Conservation (phyloP, 1,140 invertebrate species). For the Orchesella cincta region DNA sequence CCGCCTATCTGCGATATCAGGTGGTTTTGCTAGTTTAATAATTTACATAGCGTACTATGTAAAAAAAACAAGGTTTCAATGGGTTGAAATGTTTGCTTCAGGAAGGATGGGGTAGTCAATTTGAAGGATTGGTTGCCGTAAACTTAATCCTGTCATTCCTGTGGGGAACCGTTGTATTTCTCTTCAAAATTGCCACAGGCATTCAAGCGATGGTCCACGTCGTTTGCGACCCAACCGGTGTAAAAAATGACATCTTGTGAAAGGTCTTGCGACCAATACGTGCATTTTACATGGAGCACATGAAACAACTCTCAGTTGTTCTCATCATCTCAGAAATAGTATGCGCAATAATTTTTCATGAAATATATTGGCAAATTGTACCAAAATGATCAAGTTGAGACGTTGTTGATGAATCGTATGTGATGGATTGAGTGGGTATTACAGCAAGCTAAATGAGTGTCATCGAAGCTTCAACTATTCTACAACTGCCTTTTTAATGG, state of each 20-base stretch:
- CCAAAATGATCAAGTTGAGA: not conserved
- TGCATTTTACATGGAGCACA: constrained; percentile 10
- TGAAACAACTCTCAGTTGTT: constrained; percentile 20
- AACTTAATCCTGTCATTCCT: constrained; percentile 17
- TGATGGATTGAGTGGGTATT: not conserved
- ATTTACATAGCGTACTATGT: no score
- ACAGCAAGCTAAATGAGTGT: no score
- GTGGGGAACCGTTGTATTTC: not conserved
- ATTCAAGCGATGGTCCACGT: not conserved
- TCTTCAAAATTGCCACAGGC: constrained; percentile 2
- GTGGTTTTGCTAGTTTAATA: no score
- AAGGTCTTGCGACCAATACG: not conserved
- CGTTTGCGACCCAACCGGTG: not conserved
- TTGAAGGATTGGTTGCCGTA: not conserved
- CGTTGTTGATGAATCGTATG: not conserved
- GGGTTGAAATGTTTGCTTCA: not conserved
- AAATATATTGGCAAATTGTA: not conserved
- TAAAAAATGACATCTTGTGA: not conserved
- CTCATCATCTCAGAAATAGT: constrained; percentile 26
- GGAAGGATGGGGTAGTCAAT: not conserved
- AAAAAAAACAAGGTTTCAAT: no score
- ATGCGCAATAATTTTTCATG: not conserved
- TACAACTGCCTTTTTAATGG: constrained; percentile 14
- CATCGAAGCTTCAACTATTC: constrained; percentile 27
- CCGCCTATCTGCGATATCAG: no score